These are phyloP conservation scores for Venustaconcha ellipsiformis DNA, from an alignment of 1,140 invertebrate species.

Conservation along the genomic window DNA sequence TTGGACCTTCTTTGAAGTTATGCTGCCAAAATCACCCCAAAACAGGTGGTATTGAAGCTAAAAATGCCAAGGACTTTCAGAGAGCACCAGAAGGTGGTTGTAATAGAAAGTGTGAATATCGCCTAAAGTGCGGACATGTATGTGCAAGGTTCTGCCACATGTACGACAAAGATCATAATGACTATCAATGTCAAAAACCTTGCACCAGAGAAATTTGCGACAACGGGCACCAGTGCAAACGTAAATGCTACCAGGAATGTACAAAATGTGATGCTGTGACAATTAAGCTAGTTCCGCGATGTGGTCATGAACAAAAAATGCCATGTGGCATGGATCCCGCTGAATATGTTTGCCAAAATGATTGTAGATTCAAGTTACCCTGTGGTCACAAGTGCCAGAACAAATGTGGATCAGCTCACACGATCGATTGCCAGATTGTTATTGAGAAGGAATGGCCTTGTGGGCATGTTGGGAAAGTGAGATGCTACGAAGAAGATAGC, in stretches of 20 bases:
- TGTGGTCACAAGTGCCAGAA: conserved; percentile 77
- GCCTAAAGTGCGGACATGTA: conserved; percentile 65
- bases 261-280: conserved; percentile 39
- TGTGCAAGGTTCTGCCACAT: conserved; percentile 62
- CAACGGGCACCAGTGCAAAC: conserved; percentile 47
- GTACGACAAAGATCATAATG: conserved; percentile 54
- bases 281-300: conserved; percentile 34
- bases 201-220: conserved; percentile 51
- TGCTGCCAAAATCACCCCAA: conserved; percentile 70
- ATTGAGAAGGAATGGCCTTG: conserved; percentile 54
- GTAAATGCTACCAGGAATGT: conserved; percentile 52
- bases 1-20: conserved; percentile 57
- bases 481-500: conserved; percentile 48
- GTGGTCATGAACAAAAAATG: conserved; percentile 37
- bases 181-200: conserved; percentile 59
- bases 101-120: conserved; percentile 55
- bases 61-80: conserved; percentile 59
- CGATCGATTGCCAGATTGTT: conserved; percentile 42
- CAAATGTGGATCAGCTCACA: conserved; percentile 74
- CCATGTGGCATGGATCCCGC: conserved; percentile 33
- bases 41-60: conserved; percentile 37
- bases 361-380: conserved; percentile 36
- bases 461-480: conserved; percentile 55
- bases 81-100: conserved; percentile 69
- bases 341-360: conserved; percentile 18